Evolutionary conservation across 2,888 invertebrate genomes (phyloP), one percentile per base, ranked within the genome.

Genomic region (Ornithoptera priamus): DNA sequence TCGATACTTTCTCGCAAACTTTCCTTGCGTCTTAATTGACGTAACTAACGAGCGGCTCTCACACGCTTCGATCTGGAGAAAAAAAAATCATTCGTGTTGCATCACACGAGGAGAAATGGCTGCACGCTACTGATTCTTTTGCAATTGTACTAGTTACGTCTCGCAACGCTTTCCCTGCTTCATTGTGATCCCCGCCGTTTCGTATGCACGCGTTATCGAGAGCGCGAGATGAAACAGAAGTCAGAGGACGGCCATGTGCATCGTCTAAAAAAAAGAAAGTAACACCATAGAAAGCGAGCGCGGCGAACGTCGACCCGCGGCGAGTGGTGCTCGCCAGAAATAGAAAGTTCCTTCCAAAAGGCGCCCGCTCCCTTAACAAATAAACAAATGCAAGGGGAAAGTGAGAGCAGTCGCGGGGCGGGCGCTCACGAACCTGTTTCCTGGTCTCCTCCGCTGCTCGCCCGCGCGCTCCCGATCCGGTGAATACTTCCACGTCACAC

Each of bases 21-120:
- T 92, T 92, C 92, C 85, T 90, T 82, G 86, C 80, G 80, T 84
- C 85, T 87, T 91, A 90, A 92, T 91, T 89, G 90, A 92, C 91
- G 92, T 92, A 92, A 91, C 89, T 83, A 88, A 85, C 85, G 84
- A 88, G 82, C 85, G 83, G 86, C 87, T 89, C 90, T 89, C 90
- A 86, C 89, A 87, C 88, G 85, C 89, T 85, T 81, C 77, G 83
- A 80, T 80, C 79, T 87, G 84, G 10, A 64, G 53, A 46, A 30
- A 70, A 91, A 91, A 90, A 90, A 90, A 67, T 61, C 85, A 83
- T 83, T 81, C 81, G 75, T 75, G 88, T 92, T 92, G 89, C 92
- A 91, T 92, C 92, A 92, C 86, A 82, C 81, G 85, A 84, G 82
- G 89, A 90, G 90, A 91, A 92, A 91, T 91, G 88, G 85, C 83